Evolutionary conservation across 1,140 invertebrate species (phyloP), one percentile per base, ranked within the genome.

Genomic region (Sipha flava): DNA sequence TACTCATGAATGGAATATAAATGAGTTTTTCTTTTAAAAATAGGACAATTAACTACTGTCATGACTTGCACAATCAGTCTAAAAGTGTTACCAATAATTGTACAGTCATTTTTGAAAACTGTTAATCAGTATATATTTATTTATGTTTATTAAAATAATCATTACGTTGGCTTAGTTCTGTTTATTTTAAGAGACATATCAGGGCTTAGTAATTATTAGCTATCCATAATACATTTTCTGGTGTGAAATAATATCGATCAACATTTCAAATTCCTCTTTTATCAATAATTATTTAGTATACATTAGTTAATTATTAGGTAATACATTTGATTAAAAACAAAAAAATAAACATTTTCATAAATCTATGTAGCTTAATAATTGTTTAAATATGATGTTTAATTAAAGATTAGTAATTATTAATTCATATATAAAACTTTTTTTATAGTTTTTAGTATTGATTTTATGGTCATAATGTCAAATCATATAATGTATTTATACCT

Each of bases 61-160:
- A 57, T 77, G 73, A 77, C 73, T 77, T 54, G 73, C 34, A 43
- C 21, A 49, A 75, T 43, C 54, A 23, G 49, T 75, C n/a, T 54
- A 2, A 49, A 49, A 73, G 29, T 7, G 9, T 18, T 54, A 26
- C 16, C 31, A 21, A 75, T 26, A 26, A 29, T n/a, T 77, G 23
- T 23, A 59, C 29, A 18, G 14, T 54, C 43, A 75, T 77, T 77
- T 77, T 57, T 75, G n/a, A 23, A 75, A 23, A 75, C 21, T 54
- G 49, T 54, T 43, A 26, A 57, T 40, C 31, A 54, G 70, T 73
- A 21, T n/a, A 7, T 52, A 73, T 23, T 34, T 57, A 21, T 75
- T 75, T 40, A 26, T 40, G 9, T 57, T 18, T 31, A 73, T 75
- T 37, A 75, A 37, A 59, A 43, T 57, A 77, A 18, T 57, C 5